These are phyloP conservation scores for Eudasyphora cyanicolor DNA, from an alignment of 2,888 invertebrate genomes.

Conservation along the genomic window DNA sequence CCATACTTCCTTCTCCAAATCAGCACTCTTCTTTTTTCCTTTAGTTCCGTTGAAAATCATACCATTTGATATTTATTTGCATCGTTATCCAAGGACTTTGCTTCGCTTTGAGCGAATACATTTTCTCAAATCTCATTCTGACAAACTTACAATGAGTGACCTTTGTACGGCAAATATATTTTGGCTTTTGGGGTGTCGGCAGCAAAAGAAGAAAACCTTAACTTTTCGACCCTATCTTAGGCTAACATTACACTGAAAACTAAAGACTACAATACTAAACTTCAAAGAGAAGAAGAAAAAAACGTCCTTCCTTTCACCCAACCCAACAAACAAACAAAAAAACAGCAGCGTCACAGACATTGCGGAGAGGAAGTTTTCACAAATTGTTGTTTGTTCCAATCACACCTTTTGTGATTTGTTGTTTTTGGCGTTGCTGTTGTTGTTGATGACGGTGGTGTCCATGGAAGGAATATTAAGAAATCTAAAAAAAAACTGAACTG, in stretches of 20 bases:
- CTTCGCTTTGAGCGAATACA: neutral
- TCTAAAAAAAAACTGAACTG: too few relatives aligned
- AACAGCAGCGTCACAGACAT: neutral
- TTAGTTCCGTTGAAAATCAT: neutral
- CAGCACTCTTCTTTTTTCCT: neutral
- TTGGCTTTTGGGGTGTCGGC: neutral
- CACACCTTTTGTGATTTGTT: conserved; percentile 6
- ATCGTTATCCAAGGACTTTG: neutral
- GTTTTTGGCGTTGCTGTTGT: too few relatives aligned
- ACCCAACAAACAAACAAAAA: neutral
- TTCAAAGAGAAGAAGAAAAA: neutral
- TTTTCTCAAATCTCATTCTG: neutral
- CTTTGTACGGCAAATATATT: neutral
- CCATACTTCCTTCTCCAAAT: neutral
- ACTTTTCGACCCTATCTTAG: neutral
- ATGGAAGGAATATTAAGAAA: neutral
- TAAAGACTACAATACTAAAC: neutral
- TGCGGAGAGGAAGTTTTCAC: neutral
- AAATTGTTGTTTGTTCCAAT: neutral
- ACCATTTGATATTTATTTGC: too few relatives aligned
- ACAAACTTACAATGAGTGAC: neutral
- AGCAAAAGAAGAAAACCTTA: neutral
- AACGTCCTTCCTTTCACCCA: neutral
- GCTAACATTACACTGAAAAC: conserved; percentile 12
- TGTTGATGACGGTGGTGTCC: neutral